Evolutionary conservation across 1,140 invertebrate genomes (phyloP), one percentile per base, ranked within the genome.

Genomic region (Aricia agestis): DNA sequence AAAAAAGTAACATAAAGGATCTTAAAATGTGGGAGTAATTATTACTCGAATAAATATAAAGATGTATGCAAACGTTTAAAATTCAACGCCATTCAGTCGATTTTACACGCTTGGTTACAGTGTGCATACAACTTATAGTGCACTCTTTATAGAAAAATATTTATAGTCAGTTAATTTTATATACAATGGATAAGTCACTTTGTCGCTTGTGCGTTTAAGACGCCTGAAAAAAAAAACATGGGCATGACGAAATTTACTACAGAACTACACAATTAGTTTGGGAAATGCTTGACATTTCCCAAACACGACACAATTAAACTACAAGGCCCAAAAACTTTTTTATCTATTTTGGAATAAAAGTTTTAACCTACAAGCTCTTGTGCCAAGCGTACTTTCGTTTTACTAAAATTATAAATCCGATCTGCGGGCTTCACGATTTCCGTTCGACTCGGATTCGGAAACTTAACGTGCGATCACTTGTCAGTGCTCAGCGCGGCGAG

Each of bases 1-100:
- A 83, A 81, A 72, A 81, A 72, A 75, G 59, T 41, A 69, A 61
- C 52, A 58, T 57, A 69, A 65, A 78, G 75, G 75, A 78, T 77
- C 77, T 75, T 71, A 71, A 67, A 69, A 13, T 52, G 45, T 52
- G 69, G 71, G 74, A 72, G 72, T 75, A 74, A 42, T 36, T 6
- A 45, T 41, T 73, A 75, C 75, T 72, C 74, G 11, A 75, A 74
- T 31, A 68, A 42, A 66, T 70, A 70, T 65, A 57, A 63, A 11
- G 59, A 6, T 11, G 19, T 63, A 63, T 13, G 59, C 57, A 66
- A 72, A 72, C 69, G 45, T 52, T 52, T n/a, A n/a, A n/a, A n/a
- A n/a, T 52, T 42, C 41, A 42, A 42, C 41, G 41, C 41, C 1
- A 11, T 52, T 52, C 11, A 52, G 11, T 52, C 45, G 45, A 52